Conservation (phyloP, 1,140 invertebrate genomes). For the Tetragnatha versicolor region DNA sequence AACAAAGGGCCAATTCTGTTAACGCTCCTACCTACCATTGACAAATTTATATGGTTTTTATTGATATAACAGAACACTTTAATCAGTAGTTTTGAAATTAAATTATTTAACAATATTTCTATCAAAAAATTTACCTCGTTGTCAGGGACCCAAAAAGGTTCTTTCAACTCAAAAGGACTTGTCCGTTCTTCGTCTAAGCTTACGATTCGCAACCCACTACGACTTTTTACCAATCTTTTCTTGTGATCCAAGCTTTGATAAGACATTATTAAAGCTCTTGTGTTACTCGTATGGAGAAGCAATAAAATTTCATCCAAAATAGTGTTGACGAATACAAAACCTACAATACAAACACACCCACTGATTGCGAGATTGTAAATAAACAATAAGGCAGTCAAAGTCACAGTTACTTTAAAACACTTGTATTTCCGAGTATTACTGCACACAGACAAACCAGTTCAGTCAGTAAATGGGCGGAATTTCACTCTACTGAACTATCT, state of each 20-base stretch:
- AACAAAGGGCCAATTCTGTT: no score
- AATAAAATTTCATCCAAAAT: background rate
- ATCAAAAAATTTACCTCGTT: no score
- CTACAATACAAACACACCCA: background rate
- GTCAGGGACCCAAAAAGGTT: constrained; percentile 64
- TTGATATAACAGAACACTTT: no score
- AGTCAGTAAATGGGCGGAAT: no score
- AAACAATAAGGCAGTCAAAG: background rate
- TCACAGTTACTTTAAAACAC: background rate
- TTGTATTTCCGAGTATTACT: no score
- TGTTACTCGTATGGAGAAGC: background rate
- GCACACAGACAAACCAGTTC: no score
- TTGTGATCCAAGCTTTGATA: constrained; percentile 59
- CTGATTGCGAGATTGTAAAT: constrained; percentile 2
- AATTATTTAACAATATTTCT: no score
- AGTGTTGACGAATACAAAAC: background rate
- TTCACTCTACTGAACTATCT: no score
- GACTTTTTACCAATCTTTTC: constrained; percentile 63
- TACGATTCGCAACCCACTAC: constrained; percentile 63
- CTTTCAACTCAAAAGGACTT: constrained; percentile 63
- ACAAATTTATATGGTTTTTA: no score
- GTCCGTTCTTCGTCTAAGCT: constrained; percentile 58
- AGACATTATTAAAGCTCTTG: constrained; percentile 5
- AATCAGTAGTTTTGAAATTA: no score
- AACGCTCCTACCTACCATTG: no score